Base-by-base conservation (phyloP, 2,888 invertebrate species). In the Lithophane socia region DNA sequence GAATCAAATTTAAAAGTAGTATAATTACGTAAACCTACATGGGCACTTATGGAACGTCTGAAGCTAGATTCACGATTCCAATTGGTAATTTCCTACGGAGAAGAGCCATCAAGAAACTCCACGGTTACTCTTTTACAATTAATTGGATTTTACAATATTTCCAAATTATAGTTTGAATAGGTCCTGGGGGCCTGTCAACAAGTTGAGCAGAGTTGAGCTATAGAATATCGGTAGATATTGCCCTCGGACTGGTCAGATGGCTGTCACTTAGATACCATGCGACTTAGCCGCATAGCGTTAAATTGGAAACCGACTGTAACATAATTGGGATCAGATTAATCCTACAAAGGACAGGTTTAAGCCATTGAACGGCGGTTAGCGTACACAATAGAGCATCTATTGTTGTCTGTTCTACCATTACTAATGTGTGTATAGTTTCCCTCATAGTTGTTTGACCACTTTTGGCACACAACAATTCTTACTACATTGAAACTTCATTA, bases 291-390 rank as follows among this genome's bases (percentile, higher is more conserved):
- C 21, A 12, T 16, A 60, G 49, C 42, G 24, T 66, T 60, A 52
- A 42, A 49, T 42, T 73, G 24, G 49, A 75, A 58, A 24, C 49
- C 49, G 3, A n/a, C 37, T 7, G 21, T 4, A 42, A 56, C 24
- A 56, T 56, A 63, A 63, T 56, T 68, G 47, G 18, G 16, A 49
- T 42, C 47, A 37, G 54, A 24, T 56, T 77, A 47, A 76, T 68
- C 37, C 54, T 61, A 5, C 9, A 16, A 8, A 66, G 13, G 61
- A 76, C 77, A 63, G 67, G 16, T 76, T 66, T 75, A 73, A 56
- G 24, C 47, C 37, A 24, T 63, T 18, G 13, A 24, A 5, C 42
- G 21, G 29, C 54, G 29, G 12, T 37, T 54, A 47, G 13, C n/a
- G 13, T n/a, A 58, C 5, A 76, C 18, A 76, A 75, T 29, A 13